Evolutionary conservation across 37 sponge, comb jelly and placozoan genomes (phyloP), one percentile per base, ranked within the genome.

Genomic region (Petrosia ficiformis): DNA sequence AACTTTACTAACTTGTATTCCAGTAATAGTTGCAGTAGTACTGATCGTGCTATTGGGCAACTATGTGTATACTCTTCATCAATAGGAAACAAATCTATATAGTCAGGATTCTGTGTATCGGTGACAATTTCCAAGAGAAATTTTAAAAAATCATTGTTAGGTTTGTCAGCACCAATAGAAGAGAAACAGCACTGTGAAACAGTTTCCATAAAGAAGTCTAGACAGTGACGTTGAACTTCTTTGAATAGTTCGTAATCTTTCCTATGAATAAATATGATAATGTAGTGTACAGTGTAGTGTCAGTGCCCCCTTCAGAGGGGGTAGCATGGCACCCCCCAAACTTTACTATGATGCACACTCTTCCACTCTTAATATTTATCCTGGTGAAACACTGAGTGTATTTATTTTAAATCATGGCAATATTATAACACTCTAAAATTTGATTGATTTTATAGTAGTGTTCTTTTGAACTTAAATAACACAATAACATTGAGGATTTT

Each of bases 151-250:
- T 11, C 6, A 26, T n/a, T 5, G n/a, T 8, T n/a, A 26, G 63
- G 63, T n/a, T 61, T 61, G 5, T 61, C 28, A 6, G 28, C 5
- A 61, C 5, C 28, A n/a, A 26, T 26, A n/a, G 63, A 61, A 26
- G 63, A 61, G n/a, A n/a, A 61, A 29, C 63, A 61, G n/a, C 22
- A 26, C 6, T 61, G 28, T 61, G 63, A 26, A 11, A 61, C 63
- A n/a, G n/a, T 5, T 22, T 61, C 63, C 63, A 61, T 61, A n/a
- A 61, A 61, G 63, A 61, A 61, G n/a, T 61, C 63, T 26, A 11
- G 26, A 61, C 63, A 61, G 63, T 61, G 6, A 5, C n/a, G 63
- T 29, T 61, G 63, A 61, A 61, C 28, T 61, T n/a, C 28, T 5
- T n/a, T n/a, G 6, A 26, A 61, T 5, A 26, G 22, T 61, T 61